These are phyloP conservation scores for Microplitis demolitor DNA, from an alignment of 1,140 invertebrate species.

Conservation along the genomic window DNA sequence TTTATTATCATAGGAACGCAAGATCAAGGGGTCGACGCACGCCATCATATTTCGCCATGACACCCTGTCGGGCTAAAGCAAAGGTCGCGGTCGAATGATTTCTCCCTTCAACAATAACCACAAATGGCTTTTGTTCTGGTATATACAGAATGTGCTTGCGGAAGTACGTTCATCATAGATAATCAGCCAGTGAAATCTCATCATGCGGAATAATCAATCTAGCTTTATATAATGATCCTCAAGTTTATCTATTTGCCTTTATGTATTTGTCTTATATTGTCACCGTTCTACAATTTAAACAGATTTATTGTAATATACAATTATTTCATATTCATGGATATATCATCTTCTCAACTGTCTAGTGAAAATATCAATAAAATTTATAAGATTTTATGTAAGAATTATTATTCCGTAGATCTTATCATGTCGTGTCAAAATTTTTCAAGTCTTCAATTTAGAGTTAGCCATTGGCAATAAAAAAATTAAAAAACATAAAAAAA, in stretches of 20 bases:
- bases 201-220: constrained; percentile 19
- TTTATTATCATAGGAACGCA: constrained; percentile 31
- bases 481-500: constrained; percentile 7
- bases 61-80: neutral
- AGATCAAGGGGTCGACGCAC: constrained; percentile 16
- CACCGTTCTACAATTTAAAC: no score
- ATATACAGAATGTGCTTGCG: constrained; percentile 16
- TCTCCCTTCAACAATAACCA: constrained; percentile 27
- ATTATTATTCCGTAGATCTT: no score
- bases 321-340: no score
- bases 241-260: no score
- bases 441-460: constrained; percentile 4
- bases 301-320: no score
- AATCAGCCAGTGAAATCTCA: constrained; percentile 24
- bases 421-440: constrained; percentile 1
- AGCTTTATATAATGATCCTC: neutral
- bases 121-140: constrained; percentile 15
- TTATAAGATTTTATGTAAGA: no score
- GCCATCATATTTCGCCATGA: constrained; percentile 2
- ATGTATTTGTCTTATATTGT: no score
- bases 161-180: constrained; percentile 28
- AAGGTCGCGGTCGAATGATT: constrained; percentile 23
- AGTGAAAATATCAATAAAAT: no score
- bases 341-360: no score
- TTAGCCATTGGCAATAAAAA: constrained; percentile 14